Conservation (phyloP, 2,797 vertebrate species). For the Poeciliopsis turneri region DNA sequence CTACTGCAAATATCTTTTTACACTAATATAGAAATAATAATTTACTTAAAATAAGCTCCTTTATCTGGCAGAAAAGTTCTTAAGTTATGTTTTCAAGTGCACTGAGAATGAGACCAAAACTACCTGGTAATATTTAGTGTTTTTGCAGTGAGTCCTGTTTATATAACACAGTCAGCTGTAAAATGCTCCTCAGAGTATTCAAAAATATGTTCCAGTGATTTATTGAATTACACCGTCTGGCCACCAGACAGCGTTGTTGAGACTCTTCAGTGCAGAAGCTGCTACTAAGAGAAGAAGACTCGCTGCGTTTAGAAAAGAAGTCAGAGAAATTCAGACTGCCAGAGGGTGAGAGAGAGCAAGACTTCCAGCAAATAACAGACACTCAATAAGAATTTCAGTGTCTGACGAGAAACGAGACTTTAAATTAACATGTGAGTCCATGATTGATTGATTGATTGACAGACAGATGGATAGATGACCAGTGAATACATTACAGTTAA, state of each 20-base stretch:
- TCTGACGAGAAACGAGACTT: neutral
- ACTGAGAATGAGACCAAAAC: too few species aligned
- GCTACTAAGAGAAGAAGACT: neutral
- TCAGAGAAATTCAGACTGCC: neutral
- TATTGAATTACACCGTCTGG: neutral
- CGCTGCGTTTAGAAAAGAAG: neutral
- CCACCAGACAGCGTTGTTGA: neutral
- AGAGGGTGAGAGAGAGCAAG: neutral
- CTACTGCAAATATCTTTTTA: too few species aligned
- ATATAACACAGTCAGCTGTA: neutral
- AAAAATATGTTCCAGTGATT: neutral
- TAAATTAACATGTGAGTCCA: neutral
- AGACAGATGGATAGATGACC: too few species aligned
- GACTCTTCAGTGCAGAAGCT: neutral
- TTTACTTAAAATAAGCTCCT: too few species aligned
- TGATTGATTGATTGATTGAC: neutral
- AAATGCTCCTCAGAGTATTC: neutral
- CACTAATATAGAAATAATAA: too few species aligned
- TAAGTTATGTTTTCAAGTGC: too few species aligned
- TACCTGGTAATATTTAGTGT: too few species aligned
- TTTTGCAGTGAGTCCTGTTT: neutral
- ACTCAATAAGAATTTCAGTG: neutral
- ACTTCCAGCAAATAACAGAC: neutral
- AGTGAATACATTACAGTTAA: too few species aligned
- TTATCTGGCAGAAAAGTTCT: too few species aligned